Base-by-base conservation (phyloP, 2,888 invertebrate genomes). In the Lasioglossum lativentre region DNA sequence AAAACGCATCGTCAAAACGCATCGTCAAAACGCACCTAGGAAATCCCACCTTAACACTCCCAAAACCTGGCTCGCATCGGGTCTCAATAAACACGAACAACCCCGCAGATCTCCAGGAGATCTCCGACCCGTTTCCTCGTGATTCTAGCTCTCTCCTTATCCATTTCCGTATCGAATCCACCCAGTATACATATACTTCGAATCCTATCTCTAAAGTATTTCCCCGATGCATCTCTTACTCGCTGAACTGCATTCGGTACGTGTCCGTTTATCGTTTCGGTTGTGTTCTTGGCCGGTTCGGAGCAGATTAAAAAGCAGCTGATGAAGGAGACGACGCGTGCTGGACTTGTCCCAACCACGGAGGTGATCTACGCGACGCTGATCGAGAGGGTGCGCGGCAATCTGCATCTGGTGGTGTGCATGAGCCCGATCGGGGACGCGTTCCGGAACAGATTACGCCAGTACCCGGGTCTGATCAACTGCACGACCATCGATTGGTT, bases 401-500 rank as follows among this genome's bases (percentile, higher is more conserved):
- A 98, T 94, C 94, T 98, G 94, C 98, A 98, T 93, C 96, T 98
- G 52, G 96, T 98, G 73, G 95, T 99, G 42, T 98, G 98, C 93
- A 97, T 99, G 97, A 98, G 98, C 92, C 98, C 98, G 0, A 98
- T 98, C 82, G 98, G 98, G 0, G 98, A 98, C 84, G 96, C 96
- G 27, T 98, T 98, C 95, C 97, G 98, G 93, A 97, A 97, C 92
- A 97, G 98, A 80, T 96, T 98, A 90, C 97, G 98, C 16, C 98
- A 98, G 95, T 99, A 98, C 95, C 98, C 99, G 1, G 97, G 98
- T 0, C 95, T 99, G 81, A 97, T 98, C 70, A 98, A 98, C 95
- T 97, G 97, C 88, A 98, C 98, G 0, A 98, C 98, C 0, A 98
- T 98, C 38, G 98, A 98, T 95, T 98, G 98, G 98, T 98, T 98